phyloP scores from a whole-genome alignment of 2,888 invertebrate genomes.

The Hypercompe scribonia region DNA sequence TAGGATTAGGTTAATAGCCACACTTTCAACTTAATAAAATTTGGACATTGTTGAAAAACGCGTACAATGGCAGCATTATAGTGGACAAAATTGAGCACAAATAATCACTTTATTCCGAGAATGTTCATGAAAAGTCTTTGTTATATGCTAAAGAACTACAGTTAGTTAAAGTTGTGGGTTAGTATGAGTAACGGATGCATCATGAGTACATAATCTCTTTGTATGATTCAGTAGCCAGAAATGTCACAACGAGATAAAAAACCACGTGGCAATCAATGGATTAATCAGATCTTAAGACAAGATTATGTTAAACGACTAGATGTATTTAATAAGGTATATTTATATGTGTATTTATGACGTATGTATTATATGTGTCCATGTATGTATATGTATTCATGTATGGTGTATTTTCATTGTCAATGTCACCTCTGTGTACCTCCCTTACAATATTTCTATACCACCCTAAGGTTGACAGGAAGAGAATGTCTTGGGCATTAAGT shows the following conservation, averaged over 20 bases:
- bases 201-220: conserved; percentile 37
- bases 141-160: conserved; percentile 30
- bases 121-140: conserved; percentile 38
- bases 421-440: no score
- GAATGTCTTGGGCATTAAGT: no score
- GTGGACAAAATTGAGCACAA: conserved; percentile 16
- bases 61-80: neutral
- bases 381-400: no score
- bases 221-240: conserved; percentile 38
- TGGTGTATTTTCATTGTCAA: no score
- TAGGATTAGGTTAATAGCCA: neutral
- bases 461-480: no score
- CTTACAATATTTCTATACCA: no score
- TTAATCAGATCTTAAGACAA: neutral
- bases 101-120: conserved; percentile 29
- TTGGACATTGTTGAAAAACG: neutral
- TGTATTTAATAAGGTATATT: neutral
- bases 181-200: conserved; percentile 40
- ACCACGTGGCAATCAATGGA: neutral
- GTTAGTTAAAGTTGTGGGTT: conserved; percentile 19
- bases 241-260: conserved; percentile 19
- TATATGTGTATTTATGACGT: no score
- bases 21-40: neutral
- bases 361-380: no score
- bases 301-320: neutral